Conservation (phyloP, 1,140 invertebrate species). For the Conus betulinus region DNA sequence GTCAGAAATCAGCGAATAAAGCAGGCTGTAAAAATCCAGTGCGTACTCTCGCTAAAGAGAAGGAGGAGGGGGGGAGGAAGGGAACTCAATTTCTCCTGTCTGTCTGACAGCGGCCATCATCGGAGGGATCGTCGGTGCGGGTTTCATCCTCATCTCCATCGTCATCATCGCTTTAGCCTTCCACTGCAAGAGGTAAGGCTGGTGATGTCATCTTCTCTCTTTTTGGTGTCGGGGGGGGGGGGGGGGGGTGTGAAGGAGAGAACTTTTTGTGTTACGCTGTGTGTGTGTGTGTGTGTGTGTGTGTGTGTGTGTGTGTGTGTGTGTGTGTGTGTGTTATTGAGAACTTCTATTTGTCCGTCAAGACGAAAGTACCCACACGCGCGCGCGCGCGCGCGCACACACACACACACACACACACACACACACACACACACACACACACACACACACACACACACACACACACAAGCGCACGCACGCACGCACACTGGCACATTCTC, state of each 20-base stretch:
- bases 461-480: too few relatives aligned
- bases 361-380: neutral
- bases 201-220: too few relatives aligned
- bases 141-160: slow-evolving; percentile 59
- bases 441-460: too few relatives aligned
- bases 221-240: neutral
- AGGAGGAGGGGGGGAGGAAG: too few relatives aligned
- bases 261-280: neutral
- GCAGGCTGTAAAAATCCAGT: too few relatives aligned
- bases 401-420: too few relatives aligned
- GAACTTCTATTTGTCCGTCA: neutral
- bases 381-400: too few relatives aligned
- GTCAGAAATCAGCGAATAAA: too few relatives aligned
- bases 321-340: slow-evolving; percentile 19
- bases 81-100: neutral
- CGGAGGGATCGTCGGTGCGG: slow-evolving; percentile 60
- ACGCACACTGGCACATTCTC: too few relatives aligned
- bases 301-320: slow-evolving; percentile 1
- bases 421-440: too few relatives aligned
- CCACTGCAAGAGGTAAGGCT: slow-evolving; percentile 58
- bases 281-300: slow-evolving; percentile 4
- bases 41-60: too few relatives aligned
- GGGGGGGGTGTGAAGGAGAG: neutral
- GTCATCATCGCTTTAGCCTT: slow-evolving; percentile 62
- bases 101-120: slow-evolving; percentile 54